Conservation (phyloP, 2,888 invertebrate species). For the Epirrita christyi region DNA sequence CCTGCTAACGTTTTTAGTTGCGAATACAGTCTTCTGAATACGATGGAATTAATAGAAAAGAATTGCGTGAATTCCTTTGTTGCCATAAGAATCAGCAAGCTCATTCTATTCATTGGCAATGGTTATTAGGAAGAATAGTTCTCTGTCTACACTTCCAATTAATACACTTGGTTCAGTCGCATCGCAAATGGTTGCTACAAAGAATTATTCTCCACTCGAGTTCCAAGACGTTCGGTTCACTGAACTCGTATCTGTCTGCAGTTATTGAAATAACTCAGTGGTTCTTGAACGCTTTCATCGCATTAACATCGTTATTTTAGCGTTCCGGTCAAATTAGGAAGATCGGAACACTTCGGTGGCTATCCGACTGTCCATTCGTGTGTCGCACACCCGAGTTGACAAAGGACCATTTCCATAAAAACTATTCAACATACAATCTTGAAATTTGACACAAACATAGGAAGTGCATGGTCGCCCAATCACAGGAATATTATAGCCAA, state of each 20-base stretch:
- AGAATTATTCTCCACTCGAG: background rate
- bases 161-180: background rate
- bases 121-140: background rate
- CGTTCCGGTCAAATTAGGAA: background rate
- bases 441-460: too few species aligned
- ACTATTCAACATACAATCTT: too few species aligned
- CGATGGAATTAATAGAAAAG: too few species aligned
- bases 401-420: too few species aligned
- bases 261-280: slow-evolving; percentile 20
- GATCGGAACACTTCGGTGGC: too few species aligned
- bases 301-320: slow-evolving; percentile 1
- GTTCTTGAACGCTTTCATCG: slow-evolving; percentile 12
- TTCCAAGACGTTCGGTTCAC: slow-evolving; percentile 7
- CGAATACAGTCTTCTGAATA: too few species aligned
- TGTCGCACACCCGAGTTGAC: too few species aligned
- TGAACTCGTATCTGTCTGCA: slow-evolving; percentile 12
- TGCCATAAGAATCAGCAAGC: background rate
- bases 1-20: too few species aligned
- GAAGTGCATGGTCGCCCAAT: too few species aligned
- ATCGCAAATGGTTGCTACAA: background rate
- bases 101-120: background rate
- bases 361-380: too few species aligned
- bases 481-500: too few species aligned
- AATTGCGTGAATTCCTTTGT: too few species aligned
- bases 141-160: background rate